Evolutionary conservation across 2,888 invertebrate species (phyloP).

Genomic region (Suillia variegata): DNA sequence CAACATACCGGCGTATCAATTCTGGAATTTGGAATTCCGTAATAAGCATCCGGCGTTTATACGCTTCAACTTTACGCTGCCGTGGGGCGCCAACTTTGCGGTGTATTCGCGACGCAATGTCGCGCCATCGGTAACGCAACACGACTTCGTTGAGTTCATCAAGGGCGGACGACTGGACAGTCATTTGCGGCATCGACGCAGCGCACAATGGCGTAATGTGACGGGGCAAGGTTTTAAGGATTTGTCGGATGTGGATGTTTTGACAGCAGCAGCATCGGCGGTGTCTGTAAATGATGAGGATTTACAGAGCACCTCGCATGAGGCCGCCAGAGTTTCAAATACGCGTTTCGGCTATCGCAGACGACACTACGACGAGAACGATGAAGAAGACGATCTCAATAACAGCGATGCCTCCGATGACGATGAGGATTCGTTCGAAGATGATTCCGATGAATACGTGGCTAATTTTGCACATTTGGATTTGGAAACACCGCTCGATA

Average conservation of each 20-base stretch:
- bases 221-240: not conserved
- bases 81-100: slow-evolving; percentile 93
- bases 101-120: slow-evolving; percentile 94
- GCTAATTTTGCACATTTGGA: slow-evolving; percentile 33
- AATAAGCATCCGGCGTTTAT: slow-evolving; percentile 90
- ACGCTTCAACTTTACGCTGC: slow-evolving; percentile 85
- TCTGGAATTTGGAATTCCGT: slow-evolving; percentile 91
- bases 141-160: slow-evolving; percentile 95
- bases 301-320: slow-evolving; percentile 39
- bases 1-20: slow-evolving; percentile 87
- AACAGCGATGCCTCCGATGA: slow-evolving; percentile 41
- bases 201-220: slow-evolving; percentile 27
- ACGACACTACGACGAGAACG: slow-evolving; percentile 19
- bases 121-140: slow-evolving; percentile 94
- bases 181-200: slow-evolving; percentile 67
- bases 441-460: slow-evolving; percentile 24
- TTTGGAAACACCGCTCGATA: slow-evolving; percentile 44
- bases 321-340: slow-evolving; percentile 32
- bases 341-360: slow-evolving; percentile 21
- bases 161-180: slow-evolving; percentile 84
- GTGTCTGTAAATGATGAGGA: slow-evolving; percentile 27
- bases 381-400: slow-evolving; percentile 47
- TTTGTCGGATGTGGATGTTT: slow-evolving; percentile 32
- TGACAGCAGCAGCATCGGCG: slow-evolving; percentile 30
- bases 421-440: slow-evolving; percentile 41